Base-by-base conservation (phyloP, 2,113 vertebrate species). In the Accipiter cooperii region DNA sequence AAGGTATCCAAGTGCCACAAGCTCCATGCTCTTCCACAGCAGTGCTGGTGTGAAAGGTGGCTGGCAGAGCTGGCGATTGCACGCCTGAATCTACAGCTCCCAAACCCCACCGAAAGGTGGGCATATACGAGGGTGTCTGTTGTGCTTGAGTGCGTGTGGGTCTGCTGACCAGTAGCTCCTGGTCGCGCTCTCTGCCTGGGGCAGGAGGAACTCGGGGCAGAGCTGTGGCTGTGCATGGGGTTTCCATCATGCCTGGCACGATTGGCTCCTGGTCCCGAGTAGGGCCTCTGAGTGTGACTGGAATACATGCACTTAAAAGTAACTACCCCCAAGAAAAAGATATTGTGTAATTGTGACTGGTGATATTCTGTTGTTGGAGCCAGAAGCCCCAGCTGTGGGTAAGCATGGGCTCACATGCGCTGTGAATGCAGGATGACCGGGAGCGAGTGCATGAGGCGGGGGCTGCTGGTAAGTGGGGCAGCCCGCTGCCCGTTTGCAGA, bases 81-180 rank as follows among this genome's bases (percentile, higher is more conserved):
- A 10, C 10, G 2, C 19, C 61, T 38, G 64, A 20, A n/a, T 13
- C 33, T n/a, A 8, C 54, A 44, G 46, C 54, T 44, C 66, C 54
- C 42, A 13, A 47, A 19, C 15, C 36, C 24, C 31, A 8, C 55
- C 1, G 2, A 47, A 40, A n/a, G 49, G 33, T 1, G 2, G 6
- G 33, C 14, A 3, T 13, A 11, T 34, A 1, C 0, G 2, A 25
- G 52, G 28, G 44, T 12, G 38, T 5, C 17, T 2, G 1, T 15
- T 19, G 49, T 21, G 36, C n/a, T 42, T 4, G 0, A 1, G 2
- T 0, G 2, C 6, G 4, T 29, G 57, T 3, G 5, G 29, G 13
- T 61, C 46, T 40, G 52, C 44, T 1, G 6, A 13, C 58, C 10
- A 4, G 71, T 18, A 26, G 31, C 80, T 68, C 47, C 58, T 0